These are phyloP conservation scores for Notodonta dromedarius DNA, from an alignment of 2,888 invertebrate genomes.

Conservation along the genomic window DNA sequence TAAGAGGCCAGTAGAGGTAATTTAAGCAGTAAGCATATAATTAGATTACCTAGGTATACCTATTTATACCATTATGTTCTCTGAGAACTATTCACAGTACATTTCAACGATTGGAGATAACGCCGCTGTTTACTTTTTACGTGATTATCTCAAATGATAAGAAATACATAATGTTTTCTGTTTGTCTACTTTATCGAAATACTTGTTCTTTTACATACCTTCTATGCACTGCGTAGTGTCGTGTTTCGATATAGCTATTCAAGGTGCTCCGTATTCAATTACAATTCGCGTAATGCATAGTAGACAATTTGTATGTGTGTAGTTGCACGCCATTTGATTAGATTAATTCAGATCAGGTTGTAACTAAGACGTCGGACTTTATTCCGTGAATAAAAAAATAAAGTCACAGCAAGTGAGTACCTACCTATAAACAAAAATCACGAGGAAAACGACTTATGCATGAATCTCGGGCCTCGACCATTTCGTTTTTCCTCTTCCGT, in stretches of 20 bases:
- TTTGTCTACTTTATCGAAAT: constrained; percentile 26
- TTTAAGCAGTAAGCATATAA: constrained; percentile 30
- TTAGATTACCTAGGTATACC: constrained; percentile 24
- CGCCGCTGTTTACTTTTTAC: constrained; percentile 24
- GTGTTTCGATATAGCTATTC: constrained; percentile 13
- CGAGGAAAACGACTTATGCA: neutral
- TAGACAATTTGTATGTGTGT: constrained; percentile 12
- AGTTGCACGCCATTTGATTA: constrained; percentile 9
- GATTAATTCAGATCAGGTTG: constrained; percentile 12
- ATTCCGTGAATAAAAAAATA: neutral
- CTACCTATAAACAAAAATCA: neutral
- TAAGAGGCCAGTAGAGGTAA: constrained; percentile 36
- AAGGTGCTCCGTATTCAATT: constrained; percentile 20
- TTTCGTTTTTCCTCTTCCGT: neutral
- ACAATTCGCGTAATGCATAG: constrained; percentile 9
- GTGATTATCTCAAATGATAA: constrained; percentile 44
- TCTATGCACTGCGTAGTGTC: constrained; percentile 13
- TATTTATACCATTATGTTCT: constrained; percentile 9
- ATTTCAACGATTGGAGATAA: constrained; percentile 29
- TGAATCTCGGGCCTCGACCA: neutral
- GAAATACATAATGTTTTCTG: constrained; percentile 27
- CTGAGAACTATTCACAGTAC: constrained; percentile 33
- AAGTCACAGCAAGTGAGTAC: neutral
- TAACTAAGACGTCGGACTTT: neutral
- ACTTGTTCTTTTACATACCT: constrained; percentile 4